Evolutionary conservation across 1,140 invertebrate genomes (phyloP), one percentile per base, ranked within the genome.

Genomic region (Hylaeus volcanicus): DNA sequence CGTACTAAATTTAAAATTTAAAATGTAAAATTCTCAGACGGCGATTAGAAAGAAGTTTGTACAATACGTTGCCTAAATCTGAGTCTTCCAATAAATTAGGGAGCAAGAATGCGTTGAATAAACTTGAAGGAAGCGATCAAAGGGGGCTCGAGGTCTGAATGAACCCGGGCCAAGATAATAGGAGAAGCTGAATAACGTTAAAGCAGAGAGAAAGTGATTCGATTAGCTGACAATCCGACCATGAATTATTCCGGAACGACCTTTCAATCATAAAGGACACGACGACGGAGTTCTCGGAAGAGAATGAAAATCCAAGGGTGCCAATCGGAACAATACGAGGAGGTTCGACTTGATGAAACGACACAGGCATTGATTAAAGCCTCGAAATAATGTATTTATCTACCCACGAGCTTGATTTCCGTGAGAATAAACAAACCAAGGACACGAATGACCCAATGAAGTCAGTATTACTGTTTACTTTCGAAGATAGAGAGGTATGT

Each of bases 161-260:
- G 65, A 51, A 68, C 45, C 5, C 65, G 15, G 26, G n/a, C 15
- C 6, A 14, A 26, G 45, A 68, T 51, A 43, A 72, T n/a, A 63
- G 58, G 45, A 51, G 9, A 72, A 51, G 66, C 51, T 72, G 68
- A 72, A 72, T 43, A 78, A 70, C 76, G 58, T 43, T 55, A 71
- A 72, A 72, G 58, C 39, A 5, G 5, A 48, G 61, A 43, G 70
- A 74, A 74, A 58, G n/a, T 79, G 60, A 79, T 66, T 74, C 60
- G 43, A 74, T 74, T 79, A 79, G 41, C 11, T 15, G 58, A 39
- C 14, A 14, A 68, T 12, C 48, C 60, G 43, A 3, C 53, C 41
- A n/a, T 66, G 77, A 74, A 79, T 79, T 63, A 74, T 5, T 11
- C 11, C 43, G 51, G 61, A 37, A 48, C 51, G 71, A 56, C 6